These are phyloP conservation scores for Chelon auratus DNA, from an alignment of 2,797 vertebrate species.

Conservation along the genomic window DNA sequence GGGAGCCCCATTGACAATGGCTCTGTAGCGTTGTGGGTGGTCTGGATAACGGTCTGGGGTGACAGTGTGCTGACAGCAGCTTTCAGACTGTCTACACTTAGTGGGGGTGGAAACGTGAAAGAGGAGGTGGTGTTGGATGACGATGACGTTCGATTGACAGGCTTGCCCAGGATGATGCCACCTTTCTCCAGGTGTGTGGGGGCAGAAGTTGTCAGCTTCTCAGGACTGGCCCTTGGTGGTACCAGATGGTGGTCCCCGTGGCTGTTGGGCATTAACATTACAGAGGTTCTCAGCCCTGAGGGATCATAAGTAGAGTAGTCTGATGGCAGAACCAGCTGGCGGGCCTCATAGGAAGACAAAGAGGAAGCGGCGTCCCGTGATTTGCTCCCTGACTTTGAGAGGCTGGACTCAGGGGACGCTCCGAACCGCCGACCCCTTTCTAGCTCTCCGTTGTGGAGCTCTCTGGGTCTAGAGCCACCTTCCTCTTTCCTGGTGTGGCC, in stretches of 20 bases:
- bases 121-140: slow-evolving; percentile 84
- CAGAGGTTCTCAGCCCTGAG: slow-evolving; percentile 88
- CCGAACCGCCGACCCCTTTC: slow-evolving; percentile 89
- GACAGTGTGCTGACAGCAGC: slow-evolving; percentile 85
- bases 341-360: slow-evolving; percentile 87
- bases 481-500: slow-evolving; percentile 89
- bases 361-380: slow-evolving; percentile 54
- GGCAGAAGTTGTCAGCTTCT: slow-evolving; percentile 85
- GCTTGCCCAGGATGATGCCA: slow-evolving; percentile 89
- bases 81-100: slow-evolving; percentile 89
- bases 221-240: slow-evolving; percentile 83
- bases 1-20: slow-evolving; percentile 91
- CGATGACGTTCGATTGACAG: slow-evolving; percentile 86
- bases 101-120: slow-evolving; percentile 86
- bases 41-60: slow-evolving; percentile 96
- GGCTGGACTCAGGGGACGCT: slow-evolving; percentile 58
- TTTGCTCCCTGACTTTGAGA: slow-evolving; percentile 78
- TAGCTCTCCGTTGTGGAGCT: slow-evolving; percentile 94
- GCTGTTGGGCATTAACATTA: slow-evolving; percentile 95
- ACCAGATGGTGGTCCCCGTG: slow-evolving; percentile 84
- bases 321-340: slow-evolving; percentile 88
- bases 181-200: slow-evolving; percentile 87
- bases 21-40: slow-evolving; percentile 91
- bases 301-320: slow-evolving; percentile 89
- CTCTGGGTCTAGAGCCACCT: slow-evolving; percentile 80